These are phyloP conservation scores for Leptinotarsa texana DNA, from an alignment of 1,140 invertebrate genomes.

Conservation along the genomic window DNA sequence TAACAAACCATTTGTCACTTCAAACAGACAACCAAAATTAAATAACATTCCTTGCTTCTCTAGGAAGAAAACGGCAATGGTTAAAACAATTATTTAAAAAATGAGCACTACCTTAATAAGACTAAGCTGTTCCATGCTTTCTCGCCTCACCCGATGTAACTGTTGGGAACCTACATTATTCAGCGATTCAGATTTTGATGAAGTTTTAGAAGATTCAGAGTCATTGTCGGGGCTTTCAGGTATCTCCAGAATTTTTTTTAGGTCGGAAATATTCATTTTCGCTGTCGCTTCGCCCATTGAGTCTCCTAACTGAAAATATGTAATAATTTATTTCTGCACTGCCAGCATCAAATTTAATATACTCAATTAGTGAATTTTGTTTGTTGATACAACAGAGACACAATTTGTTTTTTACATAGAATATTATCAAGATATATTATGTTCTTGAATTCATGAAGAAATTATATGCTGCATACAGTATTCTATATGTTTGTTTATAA, in stretches of 20 bases:
- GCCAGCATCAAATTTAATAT: too few relatives aligned
- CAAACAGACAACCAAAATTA: too few relatives aligned
- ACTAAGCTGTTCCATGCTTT: conserved; percentile 96
- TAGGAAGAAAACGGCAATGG: neutral
- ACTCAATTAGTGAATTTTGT: too few relatives aligned
- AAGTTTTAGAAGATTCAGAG: conserved; percentile 38
- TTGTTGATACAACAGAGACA: too few relatives aligned
- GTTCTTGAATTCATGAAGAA: too few relatives aligned
- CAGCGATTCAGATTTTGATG: conserved; percentile 26
- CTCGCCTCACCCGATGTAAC: conserved; percentile 71
- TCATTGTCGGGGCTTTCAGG: conserved; percentile 58
- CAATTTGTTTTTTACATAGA: too few relatives aligned
- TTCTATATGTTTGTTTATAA: too few relatives aligned
- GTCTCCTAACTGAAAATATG: conserved; percentile 73
- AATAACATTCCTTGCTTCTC: too few relatives aligned
- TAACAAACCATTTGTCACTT: too few relatives aligned
- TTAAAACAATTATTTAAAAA: neutral
- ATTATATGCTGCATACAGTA: too few relatives aligned
- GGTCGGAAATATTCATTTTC: conserved; percentile 88
- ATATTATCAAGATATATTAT: too few relatives aligned
- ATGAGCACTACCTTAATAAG: conserved; percentile 77
- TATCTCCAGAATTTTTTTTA: conserved; percentile 81
- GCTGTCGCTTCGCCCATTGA: conserved; percentile 89
- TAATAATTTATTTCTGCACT: too few relatives aligned
- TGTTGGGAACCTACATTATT: conserved; percentile 31